These are phyloP conservation scores for Apostichopus japonicus DNA, from an alignment of 35 echinoderm and acorn worm genomes.

Conservation along the genomic window DNA sequence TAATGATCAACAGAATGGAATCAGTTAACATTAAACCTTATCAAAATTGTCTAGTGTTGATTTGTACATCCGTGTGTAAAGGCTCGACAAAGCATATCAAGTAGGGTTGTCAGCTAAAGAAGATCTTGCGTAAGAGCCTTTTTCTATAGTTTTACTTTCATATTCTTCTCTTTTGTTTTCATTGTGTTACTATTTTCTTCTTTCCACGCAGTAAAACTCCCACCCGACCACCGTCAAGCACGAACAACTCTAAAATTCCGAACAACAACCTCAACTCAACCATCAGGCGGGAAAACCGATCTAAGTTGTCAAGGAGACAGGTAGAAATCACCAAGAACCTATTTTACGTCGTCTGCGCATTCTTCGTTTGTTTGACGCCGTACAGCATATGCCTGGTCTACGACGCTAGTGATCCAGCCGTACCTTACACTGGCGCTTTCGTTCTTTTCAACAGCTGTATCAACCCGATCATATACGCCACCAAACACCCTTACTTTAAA, in stretches of 20 bases:
- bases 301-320: constrained; percentile 58
- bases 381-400: constrained; percentile 73
- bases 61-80: too few species aligned
- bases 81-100: too few species aligned
- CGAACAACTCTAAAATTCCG: constrained; percentile 10
- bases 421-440: constrained; percentile 73
- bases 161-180: too few species aligned
- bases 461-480: constrained; percentile 80
- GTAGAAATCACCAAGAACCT: constrained; percentile 85
- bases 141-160: too few species aligned
- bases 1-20: too few species aligned
- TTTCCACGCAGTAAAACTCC: constrained; percentile 27
- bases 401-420: constrained; percentile 72
- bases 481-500: constrained; percentile 82
- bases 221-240: constrained; percentile 5
- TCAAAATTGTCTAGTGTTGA: too few species aligned
- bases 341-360: constrained; percentile 80
- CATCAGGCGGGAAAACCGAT: constrained; percentile 13
- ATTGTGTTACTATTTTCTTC: not conserved
- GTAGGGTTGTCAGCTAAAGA: too few species aligned
- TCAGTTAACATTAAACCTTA: too few species aligned
- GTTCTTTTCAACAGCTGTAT: constrained; percentile 78
- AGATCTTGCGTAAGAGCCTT: too few species aligned
- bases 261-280: constrained; percentile 40
- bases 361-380: constrained; percentile 76